phyloP scores from a whole-genome alignment of 2,888 invertebrate species.

The Sacculina carcini region DNA sequence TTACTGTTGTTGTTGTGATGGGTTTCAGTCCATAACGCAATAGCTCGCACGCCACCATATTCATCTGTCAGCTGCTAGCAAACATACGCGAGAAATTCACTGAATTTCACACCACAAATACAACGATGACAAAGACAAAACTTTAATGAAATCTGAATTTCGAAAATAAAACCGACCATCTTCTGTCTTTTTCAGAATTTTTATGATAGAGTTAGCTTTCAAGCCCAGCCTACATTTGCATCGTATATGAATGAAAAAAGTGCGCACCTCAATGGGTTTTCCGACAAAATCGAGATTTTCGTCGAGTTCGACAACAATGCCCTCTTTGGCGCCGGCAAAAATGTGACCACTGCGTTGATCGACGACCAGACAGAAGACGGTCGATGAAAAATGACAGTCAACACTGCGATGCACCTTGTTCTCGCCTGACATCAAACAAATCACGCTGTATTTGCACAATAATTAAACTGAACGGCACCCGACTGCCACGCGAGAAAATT shows the following conservation, averaged over 20 bases:
- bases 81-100: not conserved
- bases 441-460: too few relatives aligned
- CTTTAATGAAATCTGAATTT: too few relatives aligned
- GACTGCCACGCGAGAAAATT: too few relatives aligned
- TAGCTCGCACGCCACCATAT: constrained; percentile 44
- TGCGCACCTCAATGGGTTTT: constrained; percentile 7
- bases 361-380: constrained; percentile 55
- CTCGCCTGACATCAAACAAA: constrained; percentile 41
- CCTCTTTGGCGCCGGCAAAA: constrained; percentile 61
- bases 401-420: constrained; percentile 40
- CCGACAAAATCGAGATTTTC: constrained; percentile 11
- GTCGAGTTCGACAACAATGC: constrained; percentile 42
- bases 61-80: constrained; percentile 43
- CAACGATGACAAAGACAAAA: too few relatives aligned
- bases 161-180: too few relatives aligned
- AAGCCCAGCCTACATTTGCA: too few relatives aligned
- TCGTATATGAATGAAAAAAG: too few relatives aligned
- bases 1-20: too few relatives aligned
- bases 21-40: not conserved
- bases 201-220: too few relatives aligned
- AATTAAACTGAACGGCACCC: too few relatives aligned
- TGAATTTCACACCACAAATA: not conserved
- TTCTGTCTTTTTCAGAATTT: too few relatives aligned
- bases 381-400: constrained; percentile 52
- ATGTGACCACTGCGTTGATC: constrained; percentile 59